Evolutionary conservation across 2,797 vertebrate genomes (phyloP).

Genomic region (Sorex maritimensis): DNA sequence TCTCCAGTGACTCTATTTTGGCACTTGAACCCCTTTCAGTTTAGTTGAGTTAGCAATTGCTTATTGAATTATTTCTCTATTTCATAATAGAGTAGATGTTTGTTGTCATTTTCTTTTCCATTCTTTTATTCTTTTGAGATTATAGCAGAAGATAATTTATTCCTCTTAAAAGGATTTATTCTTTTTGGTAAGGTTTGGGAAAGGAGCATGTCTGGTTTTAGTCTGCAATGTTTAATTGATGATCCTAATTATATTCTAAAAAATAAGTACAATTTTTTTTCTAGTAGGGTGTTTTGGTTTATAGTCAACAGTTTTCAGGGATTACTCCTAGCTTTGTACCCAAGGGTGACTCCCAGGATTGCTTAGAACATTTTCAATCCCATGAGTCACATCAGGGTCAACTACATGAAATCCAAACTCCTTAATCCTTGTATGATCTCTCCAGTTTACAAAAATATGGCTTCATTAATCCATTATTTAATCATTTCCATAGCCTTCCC

Average conservation of each 20-base stretch:
- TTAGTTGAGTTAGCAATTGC: not conserved
- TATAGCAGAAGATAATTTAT: not conserved
- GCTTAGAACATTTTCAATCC: too few species aligned
- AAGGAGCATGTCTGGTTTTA: not conserved
- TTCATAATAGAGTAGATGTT: not conserved
- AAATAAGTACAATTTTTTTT: too few species aligned
- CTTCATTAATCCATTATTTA: not conserved
- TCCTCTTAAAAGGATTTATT: not conserved
- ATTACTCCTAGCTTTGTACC: too few species aligned
- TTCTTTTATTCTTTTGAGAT: slow-evolving; percentile 10
- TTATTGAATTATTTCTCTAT: not conserved
- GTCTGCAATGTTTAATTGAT: not conserved
- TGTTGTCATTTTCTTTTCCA: not conserved
- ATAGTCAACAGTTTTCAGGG: too few species aligned
- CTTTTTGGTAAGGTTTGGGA: not conserved
- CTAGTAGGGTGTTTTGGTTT: too few species aligned
- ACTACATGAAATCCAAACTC: too few species aligned
- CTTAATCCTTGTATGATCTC: not conserved
- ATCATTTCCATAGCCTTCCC: not conserved
- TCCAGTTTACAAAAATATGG: not conserved
- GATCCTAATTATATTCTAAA: not conserved
- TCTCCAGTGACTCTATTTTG: not conserved
- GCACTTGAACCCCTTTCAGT: not conserved
- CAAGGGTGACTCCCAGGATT: too few species aligned
- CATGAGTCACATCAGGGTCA: too few species aligned